Conservation (phyloP, 2,113 vertebrate species). For the Puma concolor region DNA sequence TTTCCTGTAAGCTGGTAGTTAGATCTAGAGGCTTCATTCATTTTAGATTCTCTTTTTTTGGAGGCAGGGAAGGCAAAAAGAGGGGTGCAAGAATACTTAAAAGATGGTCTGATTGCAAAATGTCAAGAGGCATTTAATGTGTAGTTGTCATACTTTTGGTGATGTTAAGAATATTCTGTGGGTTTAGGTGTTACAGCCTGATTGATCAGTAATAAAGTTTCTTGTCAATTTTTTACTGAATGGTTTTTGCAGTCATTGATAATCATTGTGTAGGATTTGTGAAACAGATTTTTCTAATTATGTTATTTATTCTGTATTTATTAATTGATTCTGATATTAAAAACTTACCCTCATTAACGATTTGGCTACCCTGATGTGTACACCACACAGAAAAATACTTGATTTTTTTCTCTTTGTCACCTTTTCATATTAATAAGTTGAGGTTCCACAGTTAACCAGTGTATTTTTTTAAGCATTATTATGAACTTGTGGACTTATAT, state of each 20-base stretch:
- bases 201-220: neutral
- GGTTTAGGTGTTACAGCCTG: neutral
- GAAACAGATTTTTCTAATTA: slow-evolving; percentile 21
- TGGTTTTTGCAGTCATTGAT: neutral
- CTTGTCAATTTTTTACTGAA: neutral
- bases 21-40: slow-evolving; percentile 16
- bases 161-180: neutral
- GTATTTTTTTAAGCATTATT: neutral
- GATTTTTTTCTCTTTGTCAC: neutral
- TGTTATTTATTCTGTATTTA: slow-evolving; percentile 40
- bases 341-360: neutral
- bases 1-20: slow-evolving; percentile 20
- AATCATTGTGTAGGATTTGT: neutral
- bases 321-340: neutral
- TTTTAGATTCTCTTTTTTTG: neutral
- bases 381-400: neutral
- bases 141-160: neutral
- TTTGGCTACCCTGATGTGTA: slow-evolving; percentile 15
- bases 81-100: neutral
- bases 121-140: neutral
- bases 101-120: neutral
- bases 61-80: neutral
- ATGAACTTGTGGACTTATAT: neutral
- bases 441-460: slow-evolving; percentile 1
- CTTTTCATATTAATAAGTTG: slow-evolving; percentile 46